Percentiles rank a stretch among this genome's conserved stretches.
phyloP scores from a whole-genome alignment of 2,113 vertebrate species.

The Salvelinus sp. region DNA sequence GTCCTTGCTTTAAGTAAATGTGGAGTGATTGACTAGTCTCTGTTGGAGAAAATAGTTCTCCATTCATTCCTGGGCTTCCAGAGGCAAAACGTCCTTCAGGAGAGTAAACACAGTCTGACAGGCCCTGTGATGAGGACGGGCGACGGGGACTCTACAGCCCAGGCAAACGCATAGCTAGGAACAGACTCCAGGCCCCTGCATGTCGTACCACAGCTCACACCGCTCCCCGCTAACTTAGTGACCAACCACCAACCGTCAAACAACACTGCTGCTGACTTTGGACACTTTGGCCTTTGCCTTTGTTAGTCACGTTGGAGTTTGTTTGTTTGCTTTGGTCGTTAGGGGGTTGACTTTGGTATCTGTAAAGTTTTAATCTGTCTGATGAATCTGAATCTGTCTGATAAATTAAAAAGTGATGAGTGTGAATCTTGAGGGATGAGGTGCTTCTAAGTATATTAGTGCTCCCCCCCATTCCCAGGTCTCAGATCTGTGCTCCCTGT shows the following conservation, averaged over 20 bases:
- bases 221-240: neutral
- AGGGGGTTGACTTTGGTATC: neutral
- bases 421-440: conserved; percentile 19
- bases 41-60: conserved; percentile 66
- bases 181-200: neutral
- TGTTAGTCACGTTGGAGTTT: neutral
- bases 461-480: conserved; percentile 30
- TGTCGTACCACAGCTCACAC: neutral
- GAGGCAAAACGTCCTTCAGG: conserved; percentile 72
- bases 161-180: conserved; percentile 34
- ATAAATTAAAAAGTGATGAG: conserved; percentile 24
- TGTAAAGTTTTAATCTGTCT: neutral
- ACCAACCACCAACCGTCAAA: neutral
- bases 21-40: conserved; percentile 71
- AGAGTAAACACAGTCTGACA: conserved; percentile 70
- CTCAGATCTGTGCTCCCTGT: conserved; percentile 33
- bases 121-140: conserved; percentile 15
- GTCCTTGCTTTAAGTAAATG: conserved; percentile 66
- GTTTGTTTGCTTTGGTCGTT: neutral
- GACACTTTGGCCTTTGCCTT: neutral
- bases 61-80: conserved; percentile 62
- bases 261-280: neutral
- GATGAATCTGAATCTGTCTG: conserved; percentile 10
- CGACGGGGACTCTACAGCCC: conserved; percentile 47
- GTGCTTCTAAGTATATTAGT: conserved; percentile 22